Evolutionary conservation across 2,113 vertebrate species (phyloP), one percentile per base, ranked within the genome.

Genomic region (Carassius carassius): DNA sequence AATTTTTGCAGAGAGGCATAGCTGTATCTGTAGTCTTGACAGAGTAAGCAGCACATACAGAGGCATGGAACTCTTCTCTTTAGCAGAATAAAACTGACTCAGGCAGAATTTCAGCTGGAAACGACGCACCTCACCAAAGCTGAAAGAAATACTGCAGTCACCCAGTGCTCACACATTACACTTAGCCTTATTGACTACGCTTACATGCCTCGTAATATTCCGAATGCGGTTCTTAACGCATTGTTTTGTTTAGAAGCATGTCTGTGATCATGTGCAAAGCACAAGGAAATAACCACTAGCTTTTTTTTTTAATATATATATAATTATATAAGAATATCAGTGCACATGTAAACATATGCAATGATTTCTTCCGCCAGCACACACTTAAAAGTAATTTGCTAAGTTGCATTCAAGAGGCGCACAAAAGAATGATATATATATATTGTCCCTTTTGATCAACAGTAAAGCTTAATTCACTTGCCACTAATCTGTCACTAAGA

Each of bases 161-260:
- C 89, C 84, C 84, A 58, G 63, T 21, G 87, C 88, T 90, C 85
- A 87, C 92, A 89, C 91, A 90, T 88, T 91, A 91, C 92, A 94
- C 90, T 90, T 92, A 92, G 87, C 87, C 88, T 86, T 80, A 85
- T 93, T 91, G 89, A 92, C 88, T 89, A 87, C 81, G 89, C 90
- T 87, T 67, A 86, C 47, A 72, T 73, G 65, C 21, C 2, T 82
- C 44, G 5, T 54, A 69, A 81, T 81, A 81, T 72, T 82, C 81
- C 49, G 13, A 23, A 82, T 72, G 67, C 32, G 21, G 65, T 72
- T 82, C 63, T 51, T 67, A 29, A 62, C 60, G 17, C 14, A 81
- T 69, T 69, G 63, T 81, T 81, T 16, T 17, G 41, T 81, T 81
- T 81, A 67, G 5, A 41, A 69, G 62, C 21, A 32, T 49, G 60